Percentiles rank a stretch among this genome's conserved stretches.
Conservation (phyloP, 2,797 vertebrate genomes). For the Sarcoramphus papa region DNA sequence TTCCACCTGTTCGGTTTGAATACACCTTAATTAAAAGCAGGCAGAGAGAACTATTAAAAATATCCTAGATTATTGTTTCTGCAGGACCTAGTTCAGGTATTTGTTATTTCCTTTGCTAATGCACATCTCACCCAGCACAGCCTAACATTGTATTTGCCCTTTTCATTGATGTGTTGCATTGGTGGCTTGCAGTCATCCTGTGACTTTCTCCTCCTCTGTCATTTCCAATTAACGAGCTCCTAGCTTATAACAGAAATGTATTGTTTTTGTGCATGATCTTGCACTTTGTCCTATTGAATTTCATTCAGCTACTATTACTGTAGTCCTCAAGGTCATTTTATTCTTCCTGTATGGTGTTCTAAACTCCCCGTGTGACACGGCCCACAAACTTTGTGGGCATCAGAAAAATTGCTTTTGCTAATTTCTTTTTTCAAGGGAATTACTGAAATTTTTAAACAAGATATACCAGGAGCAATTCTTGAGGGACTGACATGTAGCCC, state of each 20-base stretch:
- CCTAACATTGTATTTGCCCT: neutral
- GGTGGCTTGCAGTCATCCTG: constrained; percentile 10
- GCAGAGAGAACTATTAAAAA: neutral
- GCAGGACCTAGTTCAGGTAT: neutral
- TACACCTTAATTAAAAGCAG: neutral
- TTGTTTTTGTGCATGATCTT: constrained; percentile 37
- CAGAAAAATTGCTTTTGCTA: neutral
- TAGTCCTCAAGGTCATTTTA: constrained; percentile 38
- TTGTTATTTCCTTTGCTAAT: neutral
- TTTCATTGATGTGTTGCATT: neutral
- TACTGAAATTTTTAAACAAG: neutral
- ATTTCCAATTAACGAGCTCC: constrained; percentile 46
- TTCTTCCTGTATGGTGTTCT: neutral
- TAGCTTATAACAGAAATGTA: constrained; percentile 26
- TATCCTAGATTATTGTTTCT: neutral
- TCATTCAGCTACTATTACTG: constrained; percentile 22
- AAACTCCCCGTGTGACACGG: neutral
- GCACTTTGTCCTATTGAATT: constrained; percentile 52
- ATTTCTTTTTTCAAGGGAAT: neutral
- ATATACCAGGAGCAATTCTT: neutral
- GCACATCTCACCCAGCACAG: neutral
- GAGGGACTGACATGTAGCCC: neutral
- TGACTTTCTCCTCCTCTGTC: constrained; percentile 32
- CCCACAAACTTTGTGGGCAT: neutral
- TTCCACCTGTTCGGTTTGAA: neutral